phyloP scores from a whole-genome alignment of 1,140 invertebrate species.

The Lethrus apterus region DNA sequence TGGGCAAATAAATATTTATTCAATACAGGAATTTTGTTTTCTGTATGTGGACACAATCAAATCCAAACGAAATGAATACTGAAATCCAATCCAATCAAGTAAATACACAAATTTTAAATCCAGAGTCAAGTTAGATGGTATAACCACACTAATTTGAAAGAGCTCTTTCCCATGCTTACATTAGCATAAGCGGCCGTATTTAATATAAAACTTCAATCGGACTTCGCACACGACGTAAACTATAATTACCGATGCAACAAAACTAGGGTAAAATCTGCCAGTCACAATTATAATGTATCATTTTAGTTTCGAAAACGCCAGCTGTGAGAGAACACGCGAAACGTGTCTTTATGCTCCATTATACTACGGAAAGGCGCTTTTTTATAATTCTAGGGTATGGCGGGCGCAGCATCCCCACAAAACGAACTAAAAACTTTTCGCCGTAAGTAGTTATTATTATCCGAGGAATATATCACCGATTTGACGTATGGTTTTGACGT shows the following conservation, averaged over 20 bases:
- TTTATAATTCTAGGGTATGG: conserved; percentile 6
- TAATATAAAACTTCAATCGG: no score
- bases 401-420: conserved; percentile 8
- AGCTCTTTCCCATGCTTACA: no score
- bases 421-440: conserved; percentile 22
- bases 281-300: conserved; percentile 26
- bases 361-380: not conserved
- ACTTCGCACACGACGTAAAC: conserved; percentile 24
- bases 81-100: no score
- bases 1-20: no score
- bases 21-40: no score
- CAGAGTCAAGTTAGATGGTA: no score
- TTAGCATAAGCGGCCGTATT: no score
- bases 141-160: no score
- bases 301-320: conserved; percentile 24
- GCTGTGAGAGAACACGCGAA: conserved; percentile 19
- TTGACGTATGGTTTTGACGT: conserved; percentile 10
- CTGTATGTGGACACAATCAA: no score
- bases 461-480: conserved; percentile 10
- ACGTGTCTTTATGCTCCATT: conserved; percentile 2
- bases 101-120: no score
- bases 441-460: conserved; percentile 8
- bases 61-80: no score
- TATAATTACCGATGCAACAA: conserved; percentile 28
- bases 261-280: conserved; percentile 26